A percentile compares a stretch with the other conserved stretches of the same genome.
These are phyloP conservation scores for Belgica antarctica DNA, from an alignment of 2,888 invertebrate genomes.

Conservation along the genomic window DNA sequence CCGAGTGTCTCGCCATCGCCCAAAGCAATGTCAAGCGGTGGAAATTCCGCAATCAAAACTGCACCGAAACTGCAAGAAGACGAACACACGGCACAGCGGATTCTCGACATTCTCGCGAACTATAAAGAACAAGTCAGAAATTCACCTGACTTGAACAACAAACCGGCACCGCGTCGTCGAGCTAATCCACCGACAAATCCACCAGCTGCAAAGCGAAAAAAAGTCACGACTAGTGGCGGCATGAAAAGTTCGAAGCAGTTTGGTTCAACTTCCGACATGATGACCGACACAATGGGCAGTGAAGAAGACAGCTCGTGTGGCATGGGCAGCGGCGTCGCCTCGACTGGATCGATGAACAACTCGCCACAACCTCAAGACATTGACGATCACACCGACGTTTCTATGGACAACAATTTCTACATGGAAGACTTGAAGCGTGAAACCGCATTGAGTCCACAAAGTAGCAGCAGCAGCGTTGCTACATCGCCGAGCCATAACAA, in stretches of 20 bases:
- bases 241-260: conserved; percentile 48
- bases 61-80: conserved; percentile 74
- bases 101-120: conserved; percentile 74
- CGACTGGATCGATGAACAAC: conserved; percentile 57
- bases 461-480: conserved; percentile 55
- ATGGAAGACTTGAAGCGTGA: conserved; percentile 60
- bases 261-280: conserved; percentile 60
- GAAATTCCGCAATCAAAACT: conserved; percentile 30
- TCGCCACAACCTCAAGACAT: conserved; percentile 51
- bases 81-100: conserved; percentile 76
- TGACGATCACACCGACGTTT: conserved; percentile 42
- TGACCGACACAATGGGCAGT: conserved; percentile 68
- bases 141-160: conserved; percentile 75
- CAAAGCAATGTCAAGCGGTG: not conserved
- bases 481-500: conserved; percentile 48
- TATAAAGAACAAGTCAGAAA: conserved; percentile 77
- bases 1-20: conserved; percentile 32
- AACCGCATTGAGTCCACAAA: conserved; percentile 52
- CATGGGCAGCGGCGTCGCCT: conserved; percentile 49
- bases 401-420: conserved; percentile 43
- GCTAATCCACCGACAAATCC: conserved; percentile 73
- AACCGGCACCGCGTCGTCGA: conserved; percentile 73
- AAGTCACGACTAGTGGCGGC: conserved; percentile 49
- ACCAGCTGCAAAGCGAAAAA: conserved; percentile 68
- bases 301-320: conserved; percentile 72